A percentile compares a stretch with the other conserved stretches of the same genome.
phyloP scores from a whole-genome alignment of 2,888 invertebrate species.

The Geotrupes spiniger region DNA sequence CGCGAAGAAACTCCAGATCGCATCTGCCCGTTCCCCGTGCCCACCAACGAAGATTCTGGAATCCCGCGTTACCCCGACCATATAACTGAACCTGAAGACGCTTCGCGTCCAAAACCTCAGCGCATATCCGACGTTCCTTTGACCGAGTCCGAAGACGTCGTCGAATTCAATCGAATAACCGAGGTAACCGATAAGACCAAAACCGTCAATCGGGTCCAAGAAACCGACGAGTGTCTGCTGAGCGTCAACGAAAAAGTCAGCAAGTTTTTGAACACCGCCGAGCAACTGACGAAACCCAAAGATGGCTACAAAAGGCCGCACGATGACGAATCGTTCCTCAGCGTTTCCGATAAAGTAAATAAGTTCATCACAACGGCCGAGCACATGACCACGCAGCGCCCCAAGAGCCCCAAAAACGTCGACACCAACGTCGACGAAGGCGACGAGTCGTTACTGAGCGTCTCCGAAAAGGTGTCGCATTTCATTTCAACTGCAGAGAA shows the following conservation, averaged over 20 bases:
- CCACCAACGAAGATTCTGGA: constrained; percentile 56
- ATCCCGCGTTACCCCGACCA: constrained; percentile 71
- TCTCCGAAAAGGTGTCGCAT: constrained; percentile 64
- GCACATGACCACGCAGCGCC: constrained; percentile 38
- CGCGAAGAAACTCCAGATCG: constrained; percentile 73
- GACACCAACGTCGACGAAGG: constrained; percentile 31
- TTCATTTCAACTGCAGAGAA: constrained; percentile 63
- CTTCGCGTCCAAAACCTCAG: constrained; percentile 45
- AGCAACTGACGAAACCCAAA: constrained; percentile 40
- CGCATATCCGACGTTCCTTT: constrained; percentile 53
- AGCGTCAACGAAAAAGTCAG: constrained; percentile 59
- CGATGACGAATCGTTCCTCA: constrained; percentile 62
- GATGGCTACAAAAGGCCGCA: constrained; percentile 41
- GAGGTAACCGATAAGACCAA: constrained; percentile 22
- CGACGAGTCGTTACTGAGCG: constrained; percentile 58
- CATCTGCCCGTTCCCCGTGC: constrained; percentile 65
- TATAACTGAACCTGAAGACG: constrained; percentile 73
- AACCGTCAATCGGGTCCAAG: constrained; percentile 32
- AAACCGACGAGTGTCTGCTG: constrained; percentile 53
- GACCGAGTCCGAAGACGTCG: constrained; percentile 56
- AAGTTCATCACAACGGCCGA: constrained; percentile 62
- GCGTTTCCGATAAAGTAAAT: constrained; percentile 67
- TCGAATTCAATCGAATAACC: constrained; percentile 8
- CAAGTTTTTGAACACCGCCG: constrained; percentile 46
- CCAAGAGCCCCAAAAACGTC: constrained; percentile 38